Evolutionary conservation across 2,113 vertebrate species (phyloP).

Genomic region (Kryptolebias marmoratus): DNA sequence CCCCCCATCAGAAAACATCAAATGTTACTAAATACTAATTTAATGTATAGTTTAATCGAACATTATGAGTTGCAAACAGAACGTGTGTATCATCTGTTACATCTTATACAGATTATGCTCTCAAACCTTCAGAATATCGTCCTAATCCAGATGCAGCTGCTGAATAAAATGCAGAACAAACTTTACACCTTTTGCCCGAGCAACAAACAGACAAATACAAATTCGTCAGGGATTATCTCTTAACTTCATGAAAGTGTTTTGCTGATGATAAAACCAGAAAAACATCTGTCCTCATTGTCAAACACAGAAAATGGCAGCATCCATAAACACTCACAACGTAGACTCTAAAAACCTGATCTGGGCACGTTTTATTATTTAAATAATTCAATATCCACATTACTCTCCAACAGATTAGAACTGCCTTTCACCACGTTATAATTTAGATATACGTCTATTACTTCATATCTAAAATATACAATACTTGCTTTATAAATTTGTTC

Average conservation of each 20-base stretch:
- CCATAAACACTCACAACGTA: neutral
- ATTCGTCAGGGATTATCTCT: constrained; percentile 17
- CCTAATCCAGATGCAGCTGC: neutral
- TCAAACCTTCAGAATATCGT: neutral
- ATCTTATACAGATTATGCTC: neutral
- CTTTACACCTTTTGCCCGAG: neutral
- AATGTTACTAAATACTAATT: neutral
- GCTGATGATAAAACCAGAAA: constrained; percentile 17
- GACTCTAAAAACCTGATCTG: constrained; percentile 7
- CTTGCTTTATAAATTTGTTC: constrained; percentile 42
- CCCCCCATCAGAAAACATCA: neutral
- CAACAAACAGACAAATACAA: constrained; percentile 26
- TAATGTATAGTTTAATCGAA: neutral
- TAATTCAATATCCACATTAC: neutral
- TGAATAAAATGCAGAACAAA: neutral
- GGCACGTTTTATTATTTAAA: constrained; percentile 2
- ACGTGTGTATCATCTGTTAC: neutral
- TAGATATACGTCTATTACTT: constrained; percentile 46
- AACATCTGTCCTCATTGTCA: constrained; percentile 1
- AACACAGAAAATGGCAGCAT: constrained; percentile 3
- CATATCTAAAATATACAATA: constrained; percentile 69
- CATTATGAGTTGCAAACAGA: neutral
- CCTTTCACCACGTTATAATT: constrained; percentile 43
- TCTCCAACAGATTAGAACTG: constrained; percentile 21
- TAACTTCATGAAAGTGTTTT: constrained; percentile 28